These are phyloP conservation scores for Hemithea aestivaria DNA, from an alignment of 2,888 invertebrate species.

Conservation along the genomic window DNA sequence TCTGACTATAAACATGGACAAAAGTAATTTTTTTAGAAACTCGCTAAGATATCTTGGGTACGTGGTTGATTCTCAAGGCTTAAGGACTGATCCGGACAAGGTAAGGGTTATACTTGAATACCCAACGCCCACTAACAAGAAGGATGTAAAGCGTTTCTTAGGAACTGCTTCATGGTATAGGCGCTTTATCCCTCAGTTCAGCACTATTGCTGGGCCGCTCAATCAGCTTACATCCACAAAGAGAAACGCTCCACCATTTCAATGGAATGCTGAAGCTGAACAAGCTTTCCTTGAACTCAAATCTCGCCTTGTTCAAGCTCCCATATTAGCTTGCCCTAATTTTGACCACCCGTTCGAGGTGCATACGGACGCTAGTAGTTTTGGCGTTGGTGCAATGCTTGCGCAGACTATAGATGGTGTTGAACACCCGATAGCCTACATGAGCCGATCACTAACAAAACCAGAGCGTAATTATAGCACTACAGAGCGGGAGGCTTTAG, in stretches of 20 bases:
- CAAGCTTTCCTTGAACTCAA: background rate
- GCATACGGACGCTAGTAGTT: background rate
- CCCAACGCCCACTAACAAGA: slow-evolving; percentile 6
- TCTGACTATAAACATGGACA: slow-evolving; percentile 19
- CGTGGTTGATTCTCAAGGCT: slow-evolving; percentile 23
- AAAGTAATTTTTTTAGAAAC: slow-evolving; percentile 21
- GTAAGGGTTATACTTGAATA: slow-evolving; percentile 7
- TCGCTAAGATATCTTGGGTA: slow-evolving; percentile 24
- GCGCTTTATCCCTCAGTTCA: slow-evolving; percentile 28
- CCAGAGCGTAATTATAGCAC: too few species aligned
- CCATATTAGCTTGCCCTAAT: background rate
- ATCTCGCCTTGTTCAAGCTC: background rate
- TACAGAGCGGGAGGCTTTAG: too few species aligned
- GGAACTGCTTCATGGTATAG: slow-evolving; percentile 30
- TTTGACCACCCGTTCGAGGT: too few species aligned
- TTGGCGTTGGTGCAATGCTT: background rate
- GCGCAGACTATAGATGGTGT: background rate
- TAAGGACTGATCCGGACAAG: slow-evolving; percentile 11
- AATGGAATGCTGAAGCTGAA: background rate
- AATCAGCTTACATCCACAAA: slow-evolving; percentile 12
- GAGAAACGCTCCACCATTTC: background rate
- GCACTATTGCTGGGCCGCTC: slow-evolving; percentile 26
- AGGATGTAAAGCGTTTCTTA: slow-evolving; percentile 1
- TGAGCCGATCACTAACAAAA: too few species aligned
- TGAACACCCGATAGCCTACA: background rate